Conservation (phyloP, 2,113 vertebrate species). For the Sus scrofa region DNA sequence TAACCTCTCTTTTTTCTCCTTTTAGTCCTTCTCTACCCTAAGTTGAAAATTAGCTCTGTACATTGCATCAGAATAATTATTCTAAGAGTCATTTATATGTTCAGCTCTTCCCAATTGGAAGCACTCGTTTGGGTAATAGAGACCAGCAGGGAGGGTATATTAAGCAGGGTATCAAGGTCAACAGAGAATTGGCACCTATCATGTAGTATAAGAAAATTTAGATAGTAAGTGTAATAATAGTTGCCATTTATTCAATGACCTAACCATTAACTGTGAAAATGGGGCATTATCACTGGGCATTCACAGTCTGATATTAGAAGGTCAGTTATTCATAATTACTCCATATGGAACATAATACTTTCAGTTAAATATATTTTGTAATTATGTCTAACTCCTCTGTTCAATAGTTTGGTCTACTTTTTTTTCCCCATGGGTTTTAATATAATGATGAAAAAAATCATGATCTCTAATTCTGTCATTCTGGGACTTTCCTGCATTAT, state of each 20-base stretch:
- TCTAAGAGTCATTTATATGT: background rate
- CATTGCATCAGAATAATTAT: background rate
- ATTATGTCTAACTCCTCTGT: background rate
- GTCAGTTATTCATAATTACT: background rate
- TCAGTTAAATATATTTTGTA: constrained; percentile 23
- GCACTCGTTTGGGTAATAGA: background rate
- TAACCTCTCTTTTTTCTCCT: background rate
- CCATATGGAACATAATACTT: background rate
- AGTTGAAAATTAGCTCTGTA: background rate
- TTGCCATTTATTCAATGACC: background rate
- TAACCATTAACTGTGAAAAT: constrained; percentile 17
- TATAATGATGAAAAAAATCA: background rate
- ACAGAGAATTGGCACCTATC: background rate
- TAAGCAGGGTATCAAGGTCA: background rate
- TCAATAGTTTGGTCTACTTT: background rate
- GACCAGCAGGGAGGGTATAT: background rate
- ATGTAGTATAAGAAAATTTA: background rate
- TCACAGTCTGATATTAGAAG: background rate
- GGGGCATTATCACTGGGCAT: background rate
- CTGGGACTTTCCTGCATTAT: background rate
- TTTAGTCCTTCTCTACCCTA: background rate
- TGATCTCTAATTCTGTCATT: background rate
- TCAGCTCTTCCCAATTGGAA: background rate
- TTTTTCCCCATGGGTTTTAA: constrained; percentile 46
- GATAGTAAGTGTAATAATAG: background rate